Evolutionary conservation across 2,888 invertebrate species (phyloP).

Genomic region (Drepana falcataria): DNA sequence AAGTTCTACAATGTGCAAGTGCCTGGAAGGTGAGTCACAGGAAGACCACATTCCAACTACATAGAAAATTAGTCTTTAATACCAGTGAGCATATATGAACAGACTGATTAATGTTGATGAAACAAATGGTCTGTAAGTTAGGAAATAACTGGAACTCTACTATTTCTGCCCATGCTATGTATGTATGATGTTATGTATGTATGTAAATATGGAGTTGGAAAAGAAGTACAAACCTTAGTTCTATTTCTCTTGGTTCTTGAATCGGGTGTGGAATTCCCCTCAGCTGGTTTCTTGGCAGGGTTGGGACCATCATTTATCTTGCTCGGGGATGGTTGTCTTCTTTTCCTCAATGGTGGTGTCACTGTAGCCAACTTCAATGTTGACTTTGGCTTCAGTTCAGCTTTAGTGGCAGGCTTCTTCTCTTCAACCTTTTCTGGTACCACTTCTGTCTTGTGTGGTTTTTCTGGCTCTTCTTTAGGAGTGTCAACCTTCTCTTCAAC

Average conservation of each 20-base stretch:
- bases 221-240: conserved; percentile 52
- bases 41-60: no score
- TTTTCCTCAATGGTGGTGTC: conserved; percentile 75
- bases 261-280: conserved; percentile 58
- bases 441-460: conserved; percentile 37
- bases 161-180: no score
- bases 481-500: conserved; percentile 23
- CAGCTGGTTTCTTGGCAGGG: conserved; percentile 53
- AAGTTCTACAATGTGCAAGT: no score
- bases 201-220: not conserved
- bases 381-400: conserved; percentile 63
- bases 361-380: conserved; percentile 77
- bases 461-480: conserved; percentile 20
- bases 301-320: conserved; percentile 51
- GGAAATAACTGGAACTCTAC: no score
- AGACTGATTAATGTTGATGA: no score
- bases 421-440: conserved; percentile 44
- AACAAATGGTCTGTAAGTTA: no score
- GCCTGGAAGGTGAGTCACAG: no score
- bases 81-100: no score
- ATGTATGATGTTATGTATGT: no score
- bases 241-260: conserved; percentile 65
- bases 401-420: conserved; percentile 38
- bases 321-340: conserved; percentile 72
- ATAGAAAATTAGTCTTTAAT: no score